Base-by-base conservation (phyloP, 2,888 invertebrate genomes). In the Suillia variegata region DNA sequence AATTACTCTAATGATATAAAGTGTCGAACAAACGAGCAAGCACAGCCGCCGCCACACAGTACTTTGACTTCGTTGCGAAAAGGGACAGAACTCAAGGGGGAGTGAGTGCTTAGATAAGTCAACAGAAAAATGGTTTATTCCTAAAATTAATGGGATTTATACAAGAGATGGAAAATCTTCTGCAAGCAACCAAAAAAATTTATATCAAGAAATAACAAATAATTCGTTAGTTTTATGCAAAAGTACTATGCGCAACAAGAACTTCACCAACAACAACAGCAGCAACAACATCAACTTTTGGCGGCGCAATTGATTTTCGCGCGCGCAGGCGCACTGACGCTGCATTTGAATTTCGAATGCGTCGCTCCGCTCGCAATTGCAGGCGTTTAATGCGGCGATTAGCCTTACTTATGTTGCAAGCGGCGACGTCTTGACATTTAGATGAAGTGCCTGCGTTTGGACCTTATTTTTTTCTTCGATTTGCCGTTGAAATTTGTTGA, bases 401-500 rank as follows among this genome's bases (percentile, higher is more conserved):
- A 50, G 10, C 31, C 31, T 31, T 13, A 51, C 47, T 47, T 74
- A 66, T 72, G 75, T 74, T 71, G 73, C 74, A 70, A 75, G 74
- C 74, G 76, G 74, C 78, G n/a, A n/a, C n/a, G 75, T 72, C 72
- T 73, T 78, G 78, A 77, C 78, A 78, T 78, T 78, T 77, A 78
- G 76, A 78, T 78, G 79, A 78, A 78, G 79, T 78, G 77, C 74
- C 76, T 20, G 53, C 54, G 62, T 61, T 64, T 70, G 61, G 57
- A 15, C 5, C 38, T n/a, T n/a, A n/a, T n/a, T n/a, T n/a, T n/a
- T n/a, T n/a, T n/a, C n/a, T n/a, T n/a, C n/a, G n/a, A n/a, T n/a
- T n/a, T n/a, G n/a, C n/a, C n/a, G n/a, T n/a, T n/a, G n/a, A n/a
- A n/a, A n/a, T n/a, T n/a, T n/a, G n/a, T n/a, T n/a, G n/a, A n/a